phyloP scores from a whole-genome alignment of 2,888 invertebrate genomes.

The Mechanitis messenoides region DNA sequence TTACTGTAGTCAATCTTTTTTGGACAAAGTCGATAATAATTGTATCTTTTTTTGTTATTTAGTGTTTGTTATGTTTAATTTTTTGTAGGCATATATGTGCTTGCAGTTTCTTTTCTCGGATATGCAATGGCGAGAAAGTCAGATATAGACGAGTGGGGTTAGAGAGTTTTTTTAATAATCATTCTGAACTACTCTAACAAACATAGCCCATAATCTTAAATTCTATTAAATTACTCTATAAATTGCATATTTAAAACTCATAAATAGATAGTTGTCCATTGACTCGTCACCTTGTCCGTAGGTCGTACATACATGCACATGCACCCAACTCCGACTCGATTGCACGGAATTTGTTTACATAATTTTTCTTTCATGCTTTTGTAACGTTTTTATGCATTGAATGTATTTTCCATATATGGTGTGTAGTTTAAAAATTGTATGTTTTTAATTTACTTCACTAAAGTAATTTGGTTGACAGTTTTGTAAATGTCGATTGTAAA shows the following conservation, averaged over 20 bases:
- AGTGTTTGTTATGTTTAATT: conserved; percentile 26
- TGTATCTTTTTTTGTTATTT: neutral
- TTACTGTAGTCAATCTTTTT: neutral
- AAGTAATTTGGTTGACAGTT: too few species aligned
- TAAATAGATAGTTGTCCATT: conserved; percentile 23
- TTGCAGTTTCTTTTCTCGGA: conserved; percentile 61
- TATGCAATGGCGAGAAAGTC: conserved; percentile 56
- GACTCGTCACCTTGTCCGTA: conserved; percentile 21
- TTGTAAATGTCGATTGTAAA: too few species aligned
- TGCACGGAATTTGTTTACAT: conserved; percentile 22
- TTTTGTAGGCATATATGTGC: conserved; percentile 62
- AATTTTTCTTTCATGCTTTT: conserved; percentile 21
- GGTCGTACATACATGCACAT: conserved; percentile 22
- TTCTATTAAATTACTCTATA: conserved; percentile 4
- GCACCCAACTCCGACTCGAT: conserved; percentile 16
- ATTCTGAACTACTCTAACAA: neutral
- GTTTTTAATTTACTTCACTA: too few species aligned
- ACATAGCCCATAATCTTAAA: conserved; percentile 5
- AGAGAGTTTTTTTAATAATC: conserved; percentile 34
- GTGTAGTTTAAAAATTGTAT: too few species aligned
- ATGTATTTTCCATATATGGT: neutral
- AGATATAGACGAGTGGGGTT: conserved; percentile 61
- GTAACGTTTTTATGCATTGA: conserved; percentile 13
- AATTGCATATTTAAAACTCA: conserved; percentile 1
- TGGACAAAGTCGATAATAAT: neutral